Base-by-base conservation (phyloP, 37 sponge, comb jelly and placozoan species). In the Lycopodina hypogea region DNA sequence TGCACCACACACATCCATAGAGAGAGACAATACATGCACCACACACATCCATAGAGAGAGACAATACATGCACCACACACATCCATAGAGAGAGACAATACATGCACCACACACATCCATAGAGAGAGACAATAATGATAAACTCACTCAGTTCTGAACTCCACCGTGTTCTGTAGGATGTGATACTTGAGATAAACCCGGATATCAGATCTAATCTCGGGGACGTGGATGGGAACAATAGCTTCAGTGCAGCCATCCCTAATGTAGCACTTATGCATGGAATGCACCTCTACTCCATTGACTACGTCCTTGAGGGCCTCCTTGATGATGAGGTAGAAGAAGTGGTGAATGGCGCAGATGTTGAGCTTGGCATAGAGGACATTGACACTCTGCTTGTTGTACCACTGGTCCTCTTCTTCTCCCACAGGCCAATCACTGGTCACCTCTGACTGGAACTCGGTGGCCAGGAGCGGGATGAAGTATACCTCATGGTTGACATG, bases 381-480 rank as follows among this genome's bases (percentile, higher is more conserved):
- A 0, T 50, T 61, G 24, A 71, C 48, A 29, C 36, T 66, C 0
- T n/a, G 19, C 6, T 24, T 56, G 12, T 72, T 51, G 24, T 55
- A 82, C 37, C 69, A 62, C 53, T 74, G 76, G 0, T 19, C 68
- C 17, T 32, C 77, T 30, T 62, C 62, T 0, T 75, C 77, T 0
- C 59, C 62, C 58, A 19, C 3, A 6, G 28, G 28, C 81, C 82
- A 81, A 7, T 81, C 50, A 30, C 34, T 56, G 61, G 72, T 30
- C 14, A 69, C 69, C 8, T 88, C 80, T 3, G 64, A 30, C 21
- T 41, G n/a, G 39, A 37, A 30, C 14, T 74, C 42, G 0, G 72
- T 74, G 1, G 84, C 69, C 3, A 89, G 81, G 58, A 52, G 75
- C 0, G 91, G 91, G 15, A 90, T 68, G 60, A 90, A 86, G 69